These are phyloP conservation scores for Oxycera nigricornis DNA, from an alignment of 2,888 invertebrate species.

Conservation along the genomic window DNA sequence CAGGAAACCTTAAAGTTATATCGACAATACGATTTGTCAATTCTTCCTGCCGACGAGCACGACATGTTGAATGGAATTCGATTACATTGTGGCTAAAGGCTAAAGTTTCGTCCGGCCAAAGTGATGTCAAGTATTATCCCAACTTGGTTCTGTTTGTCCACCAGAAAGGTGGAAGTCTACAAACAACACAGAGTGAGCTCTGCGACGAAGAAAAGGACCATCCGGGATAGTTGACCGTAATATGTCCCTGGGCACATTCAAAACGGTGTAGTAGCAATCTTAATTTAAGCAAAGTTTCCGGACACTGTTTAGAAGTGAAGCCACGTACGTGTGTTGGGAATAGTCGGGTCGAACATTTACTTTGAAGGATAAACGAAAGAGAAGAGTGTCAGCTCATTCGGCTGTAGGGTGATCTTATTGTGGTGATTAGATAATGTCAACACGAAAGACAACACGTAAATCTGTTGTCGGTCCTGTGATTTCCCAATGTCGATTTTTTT, in stretches of 20 bases:
- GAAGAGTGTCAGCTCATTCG: too few relatives aligned
- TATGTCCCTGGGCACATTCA: slow-evolving; percentile 2
- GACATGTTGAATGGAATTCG: too few relatives aligned
- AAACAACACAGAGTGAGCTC: background rate
- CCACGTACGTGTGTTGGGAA: background rate
- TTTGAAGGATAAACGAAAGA: background rate
- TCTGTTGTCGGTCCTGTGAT: too few relatives aligned
- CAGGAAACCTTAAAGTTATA: too few relatives aligned
- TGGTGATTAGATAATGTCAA: too few relatives aligned
- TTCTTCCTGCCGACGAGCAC: too few relatives aligned
- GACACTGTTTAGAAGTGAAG: background rate
- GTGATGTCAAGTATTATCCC: slow-evolving; percentile 30
- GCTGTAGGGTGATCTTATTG: too few relatives aligned
- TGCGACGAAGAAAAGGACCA: background rate
- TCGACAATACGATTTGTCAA: too few relatives aligned
- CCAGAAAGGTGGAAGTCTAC: background rate
- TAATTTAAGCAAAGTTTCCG: background rate
- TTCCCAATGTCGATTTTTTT: too few relatives aligned
- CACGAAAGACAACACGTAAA: too few relatives aligned
- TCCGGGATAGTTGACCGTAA: background rate
- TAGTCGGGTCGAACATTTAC: background rate
- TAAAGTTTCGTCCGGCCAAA: background rate
- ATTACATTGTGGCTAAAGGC: too few relatives aligned
- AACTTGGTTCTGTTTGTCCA: slow-evolving; percentile 9
- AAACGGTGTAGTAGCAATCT: background rate